Conservation (phyloP, 2,888 invertebrate genomes). For the Calephelis perditalis region DNA sequence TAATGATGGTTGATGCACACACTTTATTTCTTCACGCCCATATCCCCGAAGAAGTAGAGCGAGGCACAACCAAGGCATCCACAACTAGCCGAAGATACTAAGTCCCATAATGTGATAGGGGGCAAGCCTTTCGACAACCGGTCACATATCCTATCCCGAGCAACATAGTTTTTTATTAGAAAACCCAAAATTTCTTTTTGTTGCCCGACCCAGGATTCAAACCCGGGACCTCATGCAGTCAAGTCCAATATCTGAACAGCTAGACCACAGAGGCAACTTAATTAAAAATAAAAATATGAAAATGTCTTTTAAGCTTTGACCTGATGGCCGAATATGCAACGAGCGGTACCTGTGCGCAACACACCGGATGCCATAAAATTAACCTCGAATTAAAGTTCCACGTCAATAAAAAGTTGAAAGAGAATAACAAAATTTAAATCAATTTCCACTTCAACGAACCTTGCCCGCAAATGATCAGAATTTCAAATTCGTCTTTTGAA, state of each 20-base stretch:
- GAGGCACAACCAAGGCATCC: no score
- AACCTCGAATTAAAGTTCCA: constrained; percentile 56
- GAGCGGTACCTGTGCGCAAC: not conserved
- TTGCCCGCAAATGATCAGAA: constrained; percentile 66
- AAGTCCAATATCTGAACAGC: no score
- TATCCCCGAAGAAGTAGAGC: no score
- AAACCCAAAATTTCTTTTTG: no score
- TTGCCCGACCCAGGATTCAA: no score
- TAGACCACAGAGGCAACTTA: no score
- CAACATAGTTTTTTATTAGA: no score
- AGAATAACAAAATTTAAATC: constrained; percentile 66
- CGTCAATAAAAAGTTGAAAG: constrained; percentile 44
- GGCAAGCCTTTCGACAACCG: no score
- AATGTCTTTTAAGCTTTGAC: not conserved
- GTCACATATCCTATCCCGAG: no score
- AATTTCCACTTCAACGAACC: constrained; percentile 68
- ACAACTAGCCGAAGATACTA: no score
- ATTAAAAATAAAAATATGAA: not conserved
- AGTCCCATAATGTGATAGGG: no score
- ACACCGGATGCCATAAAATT: constrained; percentile 1
- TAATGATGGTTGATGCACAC: constrained; percentile 69
- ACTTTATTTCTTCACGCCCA: constrained; percentile 37
- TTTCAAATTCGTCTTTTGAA: constrained; percentile 70
- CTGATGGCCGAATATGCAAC: not conserved
- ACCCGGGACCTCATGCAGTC: no score